phyloP scores from a whole-genome alignment of 2,888 invertebrate species.

The Adelphocoris suturalis region DNA sequence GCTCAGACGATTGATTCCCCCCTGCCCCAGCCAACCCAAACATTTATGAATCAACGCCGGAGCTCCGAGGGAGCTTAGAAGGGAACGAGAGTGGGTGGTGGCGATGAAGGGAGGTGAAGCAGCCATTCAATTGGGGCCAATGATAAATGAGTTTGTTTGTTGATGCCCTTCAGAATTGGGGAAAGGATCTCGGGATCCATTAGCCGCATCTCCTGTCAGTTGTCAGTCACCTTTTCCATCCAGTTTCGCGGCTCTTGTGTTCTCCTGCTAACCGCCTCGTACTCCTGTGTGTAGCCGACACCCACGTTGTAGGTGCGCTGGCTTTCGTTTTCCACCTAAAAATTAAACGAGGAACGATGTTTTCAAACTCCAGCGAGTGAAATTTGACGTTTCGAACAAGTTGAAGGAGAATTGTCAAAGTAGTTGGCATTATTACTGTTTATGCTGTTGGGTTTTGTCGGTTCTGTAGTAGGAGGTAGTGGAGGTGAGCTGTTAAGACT shows the following conservation, averaged over 20 bases:
- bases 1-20: neutral
- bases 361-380: neutral
- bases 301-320: neutral
- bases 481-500: too few species aligned
- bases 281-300: neutral
- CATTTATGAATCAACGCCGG: neutral
- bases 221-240: slow-evolving; percentile 30
- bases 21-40: neutral
- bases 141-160: slow-evolving; percentile 42
- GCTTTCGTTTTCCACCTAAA: neutral
- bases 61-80: neutral
- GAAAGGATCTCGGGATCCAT: slow-evolving; percentile 17
- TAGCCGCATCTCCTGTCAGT: slow-evolving; percentile 22
- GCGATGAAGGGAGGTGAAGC: neutral
- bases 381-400: too few species aligned
- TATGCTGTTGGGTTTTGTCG: too few species aligned
- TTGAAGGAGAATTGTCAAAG: too few species aligned
- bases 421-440: too few species aligned
- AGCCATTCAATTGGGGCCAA: slow-evolving; percentile 16
- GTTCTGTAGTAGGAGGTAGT: too few species aligned
- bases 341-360: neutral
- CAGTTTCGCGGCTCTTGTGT: slow-evolving; percentile 22
- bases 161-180: slow-evolving; percentile 36
- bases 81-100: neutral
- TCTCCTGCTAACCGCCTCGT: neutral